Conservation (phyloP, 1,140 invertebrate species). For the Bombus cullumanus region DNA sequence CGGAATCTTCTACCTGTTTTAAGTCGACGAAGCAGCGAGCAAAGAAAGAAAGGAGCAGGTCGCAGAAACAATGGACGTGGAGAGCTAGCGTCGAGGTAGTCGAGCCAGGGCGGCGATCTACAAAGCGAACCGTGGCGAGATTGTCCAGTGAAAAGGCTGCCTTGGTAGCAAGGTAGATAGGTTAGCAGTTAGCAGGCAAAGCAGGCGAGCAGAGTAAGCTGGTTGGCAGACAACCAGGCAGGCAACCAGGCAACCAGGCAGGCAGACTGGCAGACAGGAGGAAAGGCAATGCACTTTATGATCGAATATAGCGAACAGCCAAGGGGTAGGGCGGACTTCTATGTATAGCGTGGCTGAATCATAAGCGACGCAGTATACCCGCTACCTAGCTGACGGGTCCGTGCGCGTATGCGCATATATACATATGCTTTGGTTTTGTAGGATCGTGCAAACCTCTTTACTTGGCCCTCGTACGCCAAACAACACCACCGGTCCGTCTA, state of each 20-base stretch:
- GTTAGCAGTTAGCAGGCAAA: slow-evolving; percentile 6
- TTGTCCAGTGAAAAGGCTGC: slow-evolving; percentile 60
- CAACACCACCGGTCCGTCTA: neutral
- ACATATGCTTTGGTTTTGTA: neutral
- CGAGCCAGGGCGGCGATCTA: slow-evolving; percentile 51
- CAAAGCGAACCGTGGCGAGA: slow-evolving; percentile 50
- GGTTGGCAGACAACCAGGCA: slow-evolving; percentile 29
- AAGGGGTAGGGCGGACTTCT: slow-evolving; percentile 57
- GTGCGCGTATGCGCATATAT: neutral
- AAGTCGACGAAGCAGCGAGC: too few relatives aligned
- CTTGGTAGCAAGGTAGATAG: neutral
- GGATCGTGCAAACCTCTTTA: neutral
- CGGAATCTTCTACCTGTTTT: too few relatives aligned
- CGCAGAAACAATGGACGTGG: neutral
- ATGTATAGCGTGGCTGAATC: slow-evolving; percentile 68
- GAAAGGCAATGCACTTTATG: slow-evolving; percentile 71
- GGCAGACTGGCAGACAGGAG: neutral
- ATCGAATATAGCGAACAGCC: slow-evolving; percentile 64
- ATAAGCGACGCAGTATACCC: slow-evolving; percentile 51
- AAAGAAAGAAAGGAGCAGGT: neutral
- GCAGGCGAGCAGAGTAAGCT: too few relatives aligned
- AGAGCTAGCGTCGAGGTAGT: slow-evolving; percentile 28
- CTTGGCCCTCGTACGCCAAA: neutral
- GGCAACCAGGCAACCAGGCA: slow-evolving; percentile 35
- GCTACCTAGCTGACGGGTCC: slow-evolving; percentile 4